Evolutionary conservation across 2,797 vertebrate genomes (phyloP).

Genomic region (Melanotaenia nigrans): DNA sequence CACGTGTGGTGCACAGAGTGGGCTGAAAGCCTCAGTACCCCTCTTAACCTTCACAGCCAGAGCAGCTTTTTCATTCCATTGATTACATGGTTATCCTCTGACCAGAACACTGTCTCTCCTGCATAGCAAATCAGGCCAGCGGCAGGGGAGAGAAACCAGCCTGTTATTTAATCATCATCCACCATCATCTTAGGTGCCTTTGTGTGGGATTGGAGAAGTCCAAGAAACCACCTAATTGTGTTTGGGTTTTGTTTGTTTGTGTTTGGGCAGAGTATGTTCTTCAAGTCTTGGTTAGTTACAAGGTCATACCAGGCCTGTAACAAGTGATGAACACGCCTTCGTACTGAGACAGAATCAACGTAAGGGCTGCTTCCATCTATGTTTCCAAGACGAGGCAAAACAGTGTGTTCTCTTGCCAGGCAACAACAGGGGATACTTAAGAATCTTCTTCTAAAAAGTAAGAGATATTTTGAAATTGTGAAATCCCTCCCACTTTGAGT

Average conservation of each 20-base stretch:
- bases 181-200: slow-evolving; percentile 58
- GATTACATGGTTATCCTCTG: slow-evolving; percentile 82
- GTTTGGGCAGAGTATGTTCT: slow-evolving; percentile 26
- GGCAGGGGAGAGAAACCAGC: slow-evolving; percentile 54
- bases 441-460: slow-evolving; percentile 46
- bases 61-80: slow-evolving; percentile 76
- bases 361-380: slow-evolving; percentile 41
- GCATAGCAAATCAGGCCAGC: slow-evolving; percentile 76
- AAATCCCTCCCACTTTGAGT: slow-evolving; percentile 45
- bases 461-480: slow-evolving; percentile 46
- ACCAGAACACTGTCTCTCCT: slow-evolving; percentile 71
- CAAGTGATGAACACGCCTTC: slow-evolving; percentile 30
- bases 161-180: slow-evolving; percentile 74
- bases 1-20: slow-evolving; percentile 57
- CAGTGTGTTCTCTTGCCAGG: slow-evolving; percentile 48
- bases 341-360: slow-evolving; percentile 52
- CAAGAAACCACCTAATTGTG: slow-evolving; percentile 44
- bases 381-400: slow-evolving; percentile 51
- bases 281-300: neutral
- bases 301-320: slow-evolving; percentile 22
- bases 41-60: slow-evolving; percentile 82
- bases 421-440: slow-evolving; percentile 63
- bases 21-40: slow-evolving; percentile 66
- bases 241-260: slow-evolving; percentile 11
- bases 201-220: slow-evolving; percentile 51